These are phyloP conservation scores for Danio choprae DNA, from an alignment of 2,797 vertebrate species.

Conservation along the genomic window DNA sequence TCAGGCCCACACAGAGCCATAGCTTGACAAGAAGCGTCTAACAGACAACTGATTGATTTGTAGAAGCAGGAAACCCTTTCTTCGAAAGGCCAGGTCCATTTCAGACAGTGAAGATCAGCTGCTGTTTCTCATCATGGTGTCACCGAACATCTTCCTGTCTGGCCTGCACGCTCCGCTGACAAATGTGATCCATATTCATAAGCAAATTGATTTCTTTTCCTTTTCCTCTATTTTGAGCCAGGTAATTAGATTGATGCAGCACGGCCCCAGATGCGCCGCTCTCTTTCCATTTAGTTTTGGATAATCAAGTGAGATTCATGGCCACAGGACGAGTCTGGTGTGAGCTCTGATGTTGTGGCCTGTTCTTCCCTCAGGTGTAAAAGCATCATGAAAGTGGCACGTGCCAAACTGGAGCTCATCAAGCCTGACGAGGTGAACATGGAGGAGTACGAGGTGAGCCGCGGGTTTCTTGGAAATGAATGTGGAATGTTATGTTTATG, in stretches of 20 bases:
- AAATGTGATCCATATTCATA: slow-evolving; percentile 74
- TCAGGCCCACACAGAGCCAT: slow-evolving; percentile 8
- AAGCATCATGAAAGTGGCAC: slow-evolving; percentile 97
- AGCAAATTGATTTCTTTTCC: slow-evolving; percentile 77
- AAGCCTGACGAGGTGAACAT: slow-evolving; percentile 96
- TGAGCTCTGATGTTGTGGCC: slow-evolving; percentile 19
- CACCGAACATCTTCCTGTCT: slow-evolving; percentile 21
- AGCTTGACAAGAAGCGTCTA: slow-evolving; percentile 1
- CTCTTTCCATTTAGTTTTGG: slow-evolving; percentile 77
- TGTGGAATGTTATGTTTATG: neutral
- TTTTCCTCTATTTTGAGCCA: slow-evolving; percentile 76
- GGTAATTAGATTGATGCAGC: slow-evolving; percentile 79
- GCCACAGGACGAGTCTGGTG: slow-evolving; percentile 71
- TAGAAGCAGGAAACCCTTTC: neutral
- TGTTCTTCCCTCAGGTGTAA: slow-evolving; percentile 84
- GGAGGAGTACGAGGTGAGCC: slow-evolving; percentile 94
- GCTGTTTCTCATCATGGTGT: slow-evolving; percentile 1
- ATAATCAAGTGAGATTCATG: slow-evolving; percentile 79
- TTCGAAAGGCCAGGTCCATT: slow-evolving; percentile 19
- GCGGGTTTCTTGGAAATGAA: neutral
- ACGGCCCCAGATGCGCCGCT: slow-evolving; percentile 74
- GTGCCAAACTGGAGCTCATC: slow-evolving; percentile 95
- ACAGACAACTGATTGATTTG: slow-evolving; percentile 34
- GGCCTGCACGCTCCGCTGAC: slow-evolving; percentile 58
- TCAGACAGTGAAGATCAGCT: slow-evolving; percentile 17